Conservation (phyloP, 2,797 vertebrate species). For the Urocyon cinereoargenteus region DNA sequence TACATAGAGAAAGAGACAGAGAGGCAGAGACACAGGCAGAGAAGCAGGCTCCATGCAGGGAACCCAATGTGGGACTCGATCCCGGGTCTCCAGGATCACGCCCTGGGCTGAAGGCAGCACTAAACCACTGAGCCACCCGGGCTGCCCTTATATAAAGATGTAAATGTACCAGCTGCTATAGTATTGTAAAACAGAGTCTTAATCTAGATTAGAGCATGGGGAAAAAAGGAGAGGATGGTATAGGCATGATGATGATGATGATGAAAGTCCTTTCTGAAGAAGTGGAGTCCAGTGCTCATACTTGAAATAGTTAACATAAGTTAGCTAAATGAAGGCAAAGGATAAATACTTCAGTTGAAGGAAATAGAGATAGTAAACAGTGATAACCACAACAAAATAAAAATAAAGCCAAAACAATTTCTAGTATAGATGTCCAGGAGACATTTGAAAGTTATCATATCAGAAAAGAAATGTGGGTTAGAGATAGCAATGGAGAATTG, state of each 20-base stretch:
- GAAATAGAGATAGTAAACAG: background rate
- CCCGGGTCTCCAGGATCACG: too few species aligned
- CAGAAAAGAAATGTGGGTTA: background rate
- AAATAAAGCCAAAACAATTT: background rate
- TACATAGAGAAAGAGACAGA: too few species aligned
- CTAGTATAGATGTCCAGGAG: background rate
- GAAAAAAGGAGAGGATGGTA: accelerated
- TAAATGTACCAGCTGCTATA: background rate
- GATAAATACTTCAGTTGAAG: background rate
- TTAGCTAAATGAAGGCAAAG: background rate
- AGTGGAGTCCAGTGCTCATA: background rate
- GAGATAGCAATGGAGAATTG: background rate
- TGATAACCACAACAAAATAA: background rate
- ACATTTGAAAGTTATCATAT: background rate
- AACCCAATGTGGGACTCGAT: too few species aligned
- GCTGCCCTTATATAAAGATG: background rate
- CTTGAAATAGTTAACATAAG: background rate
- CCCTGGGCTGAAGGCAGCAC: too few species aligned
- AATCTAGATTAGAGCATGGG: background rate
- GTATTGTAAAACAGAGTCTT: background rate
- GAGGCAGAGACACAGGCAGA: too few species aligned
- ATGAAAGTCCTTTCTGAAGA: background rate
- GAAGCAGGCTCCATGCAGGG: too few species aligned
- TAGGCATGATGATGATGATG: background rate
- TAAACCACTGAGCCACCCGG: too few species aligned